Conservation (phyloP, 1,140 invertebrate genomes). For the Procambarus clarkii region DNA sequence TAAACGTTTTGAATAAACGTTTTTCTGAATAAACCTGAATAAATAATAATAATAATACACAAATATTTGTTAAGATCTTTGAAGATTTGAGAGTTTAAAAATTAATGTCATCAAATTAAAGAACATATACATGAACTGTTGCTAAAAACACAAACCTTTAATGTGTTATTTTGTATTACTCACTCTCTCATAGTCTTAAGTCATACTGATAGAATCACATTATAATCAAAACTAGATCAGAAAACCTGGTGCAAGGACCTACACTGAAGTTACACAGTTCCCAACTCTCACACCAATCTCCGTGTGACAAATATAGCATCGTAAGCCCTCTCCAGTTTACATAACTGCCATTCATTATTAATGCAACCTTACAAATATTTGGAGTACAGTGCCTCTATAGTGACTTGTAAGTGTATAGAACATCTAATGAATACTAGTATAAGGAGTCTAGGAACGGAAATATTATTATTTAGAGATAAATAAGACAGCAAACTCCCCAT, state of each 20-base stretch:
- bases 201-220: background rate
- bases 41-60: no score
- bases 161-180: no score
- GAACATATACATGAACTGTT: no score
- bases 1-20: no score
- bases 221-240: background rate
- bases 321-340: background rate
- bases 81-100: no score
- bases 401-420: background rate
- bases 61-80: no score
- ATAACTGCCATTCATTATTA: no score
- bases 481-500: no score
- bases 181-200: background rate
- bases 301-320: background rate
- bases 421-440: background rate
- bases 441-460: background rate
- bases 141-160: no score
- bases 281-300: background rate
- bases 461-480: no score
- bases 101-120: no score
- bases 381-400: background rate
- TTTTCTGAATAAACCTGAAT: no score
- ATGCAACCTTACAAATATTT: background rate
- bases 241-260: background rate
- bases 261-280: background rate